Conservation (phyloP, 35 echinoderm and acorn worm species). For the Heliocidaris erythrogramma region DNA sequence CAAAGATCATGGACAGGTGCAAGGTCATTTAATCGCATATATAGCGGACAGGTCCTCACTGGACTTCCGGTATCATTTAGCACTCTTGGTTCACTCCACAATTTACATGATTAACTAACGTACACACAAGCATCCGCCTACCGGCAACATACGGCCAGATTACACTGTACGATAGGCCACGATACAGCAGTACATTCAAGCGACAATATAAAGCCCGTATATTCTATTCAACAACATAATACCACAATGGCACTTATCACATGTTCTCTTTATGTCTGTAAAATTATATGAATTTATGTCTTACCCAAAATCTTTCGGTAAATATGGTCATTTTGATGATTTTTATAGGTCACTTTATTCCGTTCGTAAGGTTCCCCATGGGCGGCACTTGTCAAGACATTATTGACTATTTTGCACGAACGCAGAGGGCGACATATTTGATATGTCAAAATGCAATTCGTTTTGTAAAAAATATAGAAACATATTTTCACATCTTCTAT, state of each 20-base stretch:
- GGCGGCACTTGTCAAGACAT: conserved; percentile 40
- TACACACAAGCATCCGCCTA: conserved; percentile 16
- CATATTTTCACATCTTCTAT: no score
- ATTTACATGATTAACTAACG: not conserved
- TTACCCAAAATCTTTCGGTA: conserved; percentile 30
- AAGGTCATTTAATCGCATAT: no score
- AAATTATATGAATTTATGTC: not conserved
- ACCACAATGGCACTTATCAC: not conserved
- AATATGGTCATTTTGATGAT: conserved; percentile 31
- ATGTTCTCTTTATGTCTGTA: not conserved
- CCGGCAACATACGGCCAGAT: conserved; percentile 22
- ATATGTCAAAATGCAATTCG: not conserved
- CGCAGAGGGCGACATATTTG: conserved; percentile 25
- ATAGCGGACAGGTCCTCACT: not conserved
- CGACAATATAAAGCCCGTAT: not conserved
- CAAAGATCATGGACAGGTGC: no score
- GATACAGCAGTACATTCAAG: not conserved
- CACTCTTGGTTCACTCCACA: not conserved
- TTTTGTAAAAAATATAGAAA: no score
- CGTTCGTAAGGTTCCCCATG: conserved; percentile 15
- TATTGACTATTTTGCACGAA: not conserved
- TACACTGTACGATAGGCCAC: not conserved
- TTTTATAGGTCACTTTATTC: conserved; percentile 37
- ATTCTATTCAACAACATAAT: not conserved
- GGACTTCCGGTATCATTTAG: not conserved